These are phyloP conservation scores for Melangyna quadrimaculata DNA, from an alignment of 2,888 invertebrate species.

Conservation along the genomic window DNA sequence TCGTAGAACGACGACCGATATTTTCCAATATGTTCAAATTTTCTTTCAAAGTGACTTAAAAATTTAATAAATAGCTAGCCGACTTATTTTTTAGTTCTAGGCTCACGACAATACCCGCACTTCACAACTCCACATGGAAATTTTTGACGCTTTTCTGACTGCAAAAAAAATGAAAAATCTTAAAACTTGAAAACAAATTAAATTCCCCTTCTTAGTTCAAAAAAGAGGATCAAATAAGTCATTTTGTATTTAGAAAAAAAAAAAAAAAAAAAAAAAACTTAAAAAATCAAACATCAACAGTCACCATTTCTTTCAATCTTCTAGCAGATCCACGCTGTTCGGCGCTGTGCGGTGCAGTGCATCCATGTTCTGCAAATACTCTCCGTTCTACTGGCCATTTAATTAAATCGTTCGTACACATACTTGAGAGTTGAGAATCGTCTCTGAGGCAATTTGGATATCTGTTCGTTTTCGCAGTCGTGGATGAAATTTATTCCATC, in stretches of 20 bases:
- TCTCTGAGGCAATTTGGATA: conserved; percentile 46
- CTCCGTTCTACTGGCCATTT: conserved; percentile 75
- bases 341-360: not conserved
- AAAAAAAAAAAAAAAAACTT: not conserved
- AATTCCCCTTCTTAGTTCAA: not conserved
- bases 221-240: not conserved
- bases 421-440: conserved; percentile 21
- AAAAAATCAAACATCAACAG: not conserved
- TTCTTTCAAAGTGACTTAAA: too few relatives aligned
- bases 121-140: not conserved
- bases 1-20: too few relatives aligned
- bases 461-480: conserved; percentile 42
- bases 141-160: not conserved
- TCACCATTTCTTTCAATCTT: conserved; percentile 20
- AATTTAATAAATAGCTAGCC: not conserved
- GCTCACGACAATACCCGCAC: not conserved
- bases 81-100: not conserved
- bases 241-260: not conserved
- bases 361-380: conserved; percentile 48
- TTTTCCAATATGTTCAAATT: too few relatives aligned
- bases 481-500: conserved; percentile 59
- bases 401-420: conserved; percentile 76
- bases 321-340: conserved; percentile 23
- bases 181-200: not conserved
- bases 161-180: not conserved